Evolutionary conservation across 2,888 invertebrate species (phyloP), one percentile per base, ranked within the genome.

Genomic region (Drosophila ezoana): DNA sequence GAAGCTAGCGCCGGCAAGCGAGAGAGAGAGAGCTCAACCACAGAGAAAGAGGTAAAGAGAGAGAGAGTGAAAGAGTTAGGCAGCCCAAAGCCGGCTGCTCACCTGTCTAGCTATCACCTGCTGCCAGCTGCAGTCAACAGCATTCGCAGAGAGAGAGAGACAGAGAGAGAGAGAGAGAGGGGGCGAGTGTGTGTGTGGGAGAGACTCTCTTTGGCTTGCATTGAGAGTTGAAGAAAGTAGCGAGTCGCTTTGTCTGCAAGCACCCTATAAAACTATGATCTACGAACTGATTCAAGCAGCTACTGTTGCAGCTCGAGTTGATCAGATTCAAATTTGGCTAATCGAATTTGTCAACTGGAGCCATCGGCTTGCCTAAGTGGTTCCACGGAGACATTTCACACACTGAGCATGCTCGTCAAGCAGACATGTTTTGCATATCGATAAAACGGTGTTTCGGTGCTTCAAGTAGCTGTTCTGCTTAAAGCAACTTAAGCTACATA

Each of bases 181-280:
- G 23, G 35, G 32, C n/a, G 38, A 43, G 20, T 43, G 65, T 4
- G 20, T 35, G 18, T 23, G 40, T 23, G 16, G 3, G 4, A 45
- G 14, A 14, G 37, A 4, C 8, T 28, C 51, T 48, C 54, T 37
- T 40, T 38, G 44, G 43, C 33, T 14, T 47, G 62, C 72, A 60
- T 16, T 63, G 52, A 54, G 23, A 23, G 71, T 11, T 16, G 14
- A 77, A 59, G 77, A 64, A 72, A 77, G 72, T 64, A 9, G 53
- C 23, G 49, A 43, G 47, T 28, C 28, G 49, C 28, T 48, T 38
- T 13, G 37, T 54, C 32, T 13, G 49, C 28, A 9, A 54, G 28
- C 70, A 69, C 49, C 41, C 38, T 40, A 59, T 48, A 47, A 45
- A 33, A 51, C 18, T 37, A 33, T 49, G 35, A 41, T 41, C 13